phyloP scores from a whole-genome alignment of 2,888 invertebrate species.

The Hypercompe scribonia region DNA sequence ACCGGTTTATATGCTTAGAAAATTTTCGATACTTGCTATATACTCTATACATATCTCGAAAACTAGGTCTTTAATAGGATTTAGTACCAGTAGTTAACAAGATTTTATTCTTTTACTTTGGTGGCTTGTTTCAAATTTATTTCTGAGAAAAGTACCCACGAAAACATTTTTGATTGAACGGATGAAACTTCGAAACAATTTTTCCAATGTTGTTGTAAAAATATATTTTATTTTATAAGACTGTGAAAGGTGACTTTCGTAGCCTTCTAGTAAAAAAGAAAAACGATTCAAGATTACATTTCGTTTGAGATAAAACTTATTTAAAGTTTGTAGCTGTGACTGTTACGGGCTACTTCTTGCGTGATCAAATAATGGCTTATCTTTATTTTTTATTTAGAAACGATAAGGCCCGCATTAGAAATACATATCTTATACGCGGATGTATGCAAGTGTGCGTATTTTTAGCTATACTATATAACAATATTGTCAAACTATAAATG shows the following conservation, averaged over 20 bases:
- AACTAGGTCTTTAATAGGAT: neutral
- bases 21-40: slow-evolving; percentile 33
- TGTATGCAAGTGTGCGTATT: too few relatives aligned
- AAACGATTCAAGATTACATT: neutral
- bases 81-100: neutral
- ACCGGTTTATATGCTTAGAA: slow-evolving; percentile 54
- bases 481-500: neutral
- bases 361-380: neutral
- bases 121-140: neutral
- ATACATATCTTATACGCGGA: too few relatives aligned
- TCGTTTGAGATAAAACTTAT: neutral
- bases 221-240: slow-evolving; percentile 2
- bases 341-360: neutral
- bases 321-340: neutral
- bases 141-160: neutral
- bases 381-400: neutral
- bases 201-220: neutral
- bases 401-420: too few relatives aligned
- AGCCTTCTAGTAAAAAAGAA: neutral
- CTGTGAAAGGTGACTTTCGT: neutral
- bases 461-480: too few relatives aligned
- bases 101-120: neutral
- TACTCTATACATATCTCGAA: neutral
- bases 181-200: neutral
- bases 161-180: slow-evolving; percentile 1